Conservation (phyloP, 2,797 vertebrate genomes). For the Halcyon leucocephala region DNA sequence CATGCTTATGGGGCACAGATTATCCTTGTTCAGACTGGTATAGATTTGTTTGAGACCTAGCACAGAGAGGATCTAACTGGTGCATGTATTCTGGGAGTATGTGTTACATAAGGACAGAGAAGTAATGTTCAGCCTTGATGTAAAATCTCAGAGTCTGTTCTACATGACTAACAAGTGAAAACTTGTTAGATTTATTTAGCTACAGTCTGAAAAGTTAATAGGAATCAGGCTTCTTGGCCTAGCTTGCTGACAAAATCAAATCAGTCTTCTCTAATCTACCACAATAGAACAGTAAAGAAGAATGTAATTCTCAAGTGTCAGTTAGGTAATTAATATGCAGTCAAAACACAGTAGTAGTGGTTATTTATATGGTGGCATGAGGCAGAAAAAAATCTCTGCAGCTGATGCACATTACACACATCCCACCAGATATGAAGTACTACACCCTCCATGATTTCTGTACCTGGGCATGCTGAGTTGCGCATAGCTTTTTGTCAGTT, state of each 20-base stretch:
- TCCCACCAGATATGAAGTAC: not conserved
- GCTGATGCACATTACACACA: not conserved
- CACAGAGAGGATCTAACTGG: not conserved
- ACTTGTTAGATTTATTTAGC: slow-evolving; percentile 55
- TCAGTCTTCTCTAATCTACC: slow-evolving; percentile 2
- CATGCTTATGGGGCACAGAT: not conserved
- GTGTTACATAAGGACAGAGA: not conserved
- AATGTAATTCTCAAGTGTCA: not conserved
- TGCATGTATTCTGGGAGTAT: not conserved
- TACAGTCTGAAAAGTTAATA: slow-evolving; percentile 33
- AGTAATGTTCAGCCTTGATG: slow-evolving; percentile 30
- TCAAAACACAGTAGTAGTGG: not conserved
- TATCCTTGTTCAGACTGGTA: not conserved
- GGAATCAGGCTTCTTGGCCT: slow-evolving; percentile 20
- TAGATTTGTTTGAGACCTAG: not conserved
- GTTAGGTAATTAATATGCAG: slow-evolving; percentile 5
- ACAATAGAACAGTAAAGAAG: not conserved
- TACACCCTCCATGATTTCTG: not conserved
- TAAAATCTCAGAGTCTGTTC: slow-evolving; percentile 45
- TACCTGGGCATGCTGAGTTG: not conserved
- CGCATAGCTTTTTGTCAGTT: not conserved
- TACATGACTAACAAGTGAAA: not conserved
- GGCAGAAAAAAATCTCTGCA: not conserved
- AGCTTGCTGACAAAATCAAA: slow-evolving; percentile 17
- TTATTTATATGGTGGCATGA: slow-evolving; percentile 14